phyloP scores from a whole-genome alignment of 1,140 invertebrate genomes.

The Muscidifurax raptorellus region DNA sequence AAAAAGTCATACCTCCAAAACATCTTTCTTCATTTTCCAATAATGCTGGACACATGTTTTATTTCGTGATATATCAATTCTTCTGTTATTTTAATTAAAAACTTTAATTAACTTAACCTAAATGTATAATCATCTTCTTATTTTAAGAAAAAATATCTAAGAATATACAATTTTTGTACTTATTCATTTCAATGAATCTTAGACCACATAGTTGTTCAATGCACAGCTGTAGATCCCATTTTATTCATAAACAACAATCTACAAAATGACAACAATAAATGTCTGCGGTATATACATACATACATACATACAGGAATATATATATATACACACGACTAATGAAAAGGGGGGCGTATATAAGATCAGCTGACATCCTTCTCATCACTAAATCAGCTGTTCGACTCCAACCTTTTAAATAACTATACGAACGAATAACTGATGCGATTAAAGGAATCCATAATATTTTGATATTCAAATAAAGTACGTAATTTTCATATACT shows the following conservation, averaged over 20 bases:
- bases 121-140: neutral
- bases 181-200: no score
- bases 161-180: neutral
- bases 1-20: constrained; percentile 92
- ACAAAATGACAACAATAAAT: neutral
- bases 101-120: neutral
- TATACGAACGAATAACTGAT: no score
- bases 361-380: neutral
- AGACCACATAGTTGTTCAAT: no score
- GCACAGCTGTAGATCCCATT: no score
- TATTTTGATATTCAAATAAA: neutral
- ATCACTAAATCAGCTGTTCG: neutral
- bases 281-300: neutral
- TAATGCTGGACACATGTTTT: constrained; percentile 70
- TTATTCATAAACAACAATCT: neutral
- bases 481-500: neutral
- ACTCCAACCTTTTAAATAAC: no score
- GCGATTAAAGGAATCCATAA: no score
- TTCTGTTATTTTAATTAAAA: neutral
- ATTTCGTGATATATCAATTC: neutral
- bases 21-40: constrained; percentile 73
- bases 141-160: neutral
- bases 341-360: neutral
- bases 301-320: no score
- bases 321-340: no score